Evolutionary conservation across 2,888 invertebrate genomes (phyloP), one percentile per base, ranked within the genome.

Genomic region (Plebejus anna): DNA sequence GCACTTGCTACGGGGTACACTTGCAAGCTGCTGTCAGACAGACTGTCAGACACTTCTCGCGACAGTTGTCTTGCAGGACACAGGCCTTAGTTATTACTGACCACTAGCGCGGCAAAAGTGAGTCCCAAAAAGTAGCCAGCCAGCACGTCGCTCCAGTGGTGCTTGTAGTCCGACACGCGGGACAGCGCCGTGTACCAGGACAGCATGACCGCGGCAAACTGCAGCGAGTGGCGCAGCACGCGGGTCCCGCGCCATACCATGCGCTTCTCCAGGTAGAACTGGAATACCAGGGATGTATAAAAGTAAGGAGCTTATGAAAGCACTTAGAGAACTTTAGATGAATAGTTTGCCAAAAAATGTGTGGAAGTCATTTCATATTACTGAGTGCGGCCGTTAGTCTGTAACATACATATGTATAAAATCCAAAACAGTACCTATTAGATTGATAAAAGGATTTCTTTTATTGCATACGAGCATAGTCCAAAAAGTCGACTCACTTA

Each of bases 121-220:
- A 94, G 84, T 6, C 97, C 97, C 75, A 97, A 91, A 16, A 92
- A 82, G 80, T 96, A 94, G 0, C 99, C 99, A 77, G 96, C 96
- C 57, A 99, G 93, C 4, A 99, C 99, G 89, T 99, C 99, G 84
- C 98, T 98, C 98, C 98, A 99, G 87, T 99, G 99, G 88, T 99
- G 99, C 87, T 98, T 99, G 94, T 98, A 98, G 94, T 99, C 98
- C 0, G 98, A 97, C 42, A 99, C 95, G 73, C 99, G 95, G 7
- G 98, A 97, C 85, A 99, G 94, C 0, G 97, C 97, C 7, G 97
- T 97, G 89, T 95, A 97, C 95, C 97, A 96, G 79, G 98, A 97
- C 87, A 97, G 92, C 91, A 96, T 95, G 76, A 99, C 92, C 55
- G 96, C 96, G 0, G 95, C 82, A 84, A 97, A 96, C 91, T 99